Evolutionary conservation across 2,797 vertebrate species (phyloP).

Genomic region (Sebastes iracundus): DNA sequence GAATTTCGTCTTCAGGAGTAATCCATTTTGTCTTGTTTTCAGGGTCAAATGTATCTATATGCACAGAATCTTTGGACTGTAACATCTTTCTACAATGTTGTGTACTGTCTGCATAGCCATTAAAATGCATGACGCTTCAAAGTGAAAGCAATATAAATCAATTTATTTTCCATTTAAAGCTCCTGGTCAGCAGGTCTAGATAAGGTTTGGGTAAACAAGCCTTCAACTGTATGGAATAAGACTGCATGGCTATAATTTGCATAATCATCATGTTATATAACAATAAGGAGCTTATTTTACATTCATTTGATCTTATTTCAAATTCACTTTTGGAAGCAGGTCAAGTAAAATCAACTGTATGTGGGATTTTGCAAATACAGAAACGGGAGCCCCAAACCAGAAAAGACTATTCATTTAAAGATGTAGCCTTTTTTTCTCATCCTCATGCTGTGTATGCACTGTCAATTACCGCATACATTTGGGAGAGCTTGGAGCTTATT

Average conservation of each 20-base stretch:
- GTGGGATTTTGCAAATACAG: slow-evolving; percentile 23
- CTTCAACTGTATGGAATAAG: slow-evolving; percentile 37
- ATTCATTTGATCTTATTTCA: slow-evolving; percentile 44
- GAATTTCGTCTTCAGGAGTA: neutral
- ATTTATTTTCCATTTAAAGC: neutral
- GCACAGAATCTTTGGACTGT: neutral
- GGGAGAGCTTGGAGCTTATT: neutral
- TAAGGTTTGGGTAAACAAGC: slow-evolving; percentile 38
- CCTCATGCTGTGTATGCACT: neutral
- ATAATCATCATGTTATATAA: slow-evolving; percentile 62
- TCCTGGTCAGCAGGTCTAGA: slow-evolving; percentile 23
- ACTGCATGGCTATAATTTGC: slow-evolving; percentile 43
- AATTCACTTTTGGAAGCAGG: slow-evolving; percentile 57
- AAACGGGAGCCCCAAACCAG: slow-evolving; percentile 4
- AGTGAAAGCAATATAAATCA: neutral
- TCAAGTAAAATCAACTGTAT: slow-evolving; percentile 41
- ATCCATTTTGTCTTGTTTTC: neutral
- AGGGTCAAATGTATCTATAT: neutral
- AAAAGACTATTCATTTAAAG: slow-evolving; percentile 3
- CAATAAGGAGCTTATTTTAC: slow-evolving; percentile 40
- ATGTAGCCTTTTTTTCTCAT: neutral
- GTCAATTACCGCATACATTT: slow-evolving; percentile 9
- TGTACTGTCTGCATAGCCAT: neutral
- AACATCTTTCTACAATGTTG: neutral
- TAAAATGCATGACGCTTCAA: neutral